Percentiles rank a stretch among this genome's conserved stretches.
Conservation (phyloP, 2,888 invertebrate genomes). For the Spilarctia lutea region DNA sequence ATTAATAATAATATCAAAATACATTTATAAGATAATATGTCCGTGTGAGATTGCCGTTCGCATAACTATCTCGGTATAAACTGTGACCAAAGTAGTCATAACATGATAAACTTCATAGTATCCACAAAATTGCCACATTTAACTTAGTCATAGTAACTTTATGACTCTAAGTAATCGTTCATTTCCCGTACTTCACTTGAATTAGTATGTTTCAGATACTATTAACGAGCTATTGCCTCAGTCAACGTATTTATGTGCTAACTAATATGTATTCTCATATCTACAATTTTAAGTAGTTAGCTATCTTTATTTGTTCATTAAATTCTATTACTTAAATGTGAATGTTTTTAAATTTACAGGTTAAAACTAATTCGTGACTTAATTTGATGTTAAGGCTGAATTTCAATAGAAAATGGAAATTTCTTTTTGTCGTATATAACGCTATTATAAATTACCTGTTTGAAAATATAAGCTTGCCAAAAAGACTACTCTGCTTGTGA, state of each 20-base stretch:
- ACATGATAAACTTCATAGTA: conserved; percentile 2
- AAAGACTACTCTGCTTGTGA: too few relatives aligned
- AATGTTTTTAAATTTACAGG: background rate
- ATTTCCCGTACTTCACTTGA: conserved; percentile 47
- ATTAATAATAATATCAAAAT: too few relatives aligned
- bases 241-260: conserved; percentile 36
- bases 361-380: background rate
- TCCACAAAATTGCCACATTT: conserved; percentile 22
- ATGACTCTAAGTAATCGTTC: conserved; percentile 41
- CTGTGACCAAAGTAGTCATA: too few relatives aligned
- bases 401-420: background rate
- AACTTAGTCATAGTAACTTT: conserved; percentile 36
- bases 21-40: background rate
- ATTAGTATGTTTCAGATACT: conserved; percentile 34
- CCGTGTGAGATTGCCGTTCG: background rate
- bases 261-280: conserved; percentile 14
- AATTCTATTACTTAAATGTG: background rate
- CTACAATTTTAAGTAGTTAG: conserved; percentile 14
- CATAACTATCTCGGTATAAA: background rate
- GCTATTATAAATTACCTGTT: background rate
- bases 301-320: conserved; percentile 15
- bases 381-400: background rate
- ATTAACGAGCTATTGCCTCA: conserved; percentile 26
- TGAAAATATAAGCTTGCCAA: too few relatives aligned
- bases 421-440: background rate